Conservation (phyloP, 2,888 invertebrate species). For the Cosmopolites sordidus region DNA sequence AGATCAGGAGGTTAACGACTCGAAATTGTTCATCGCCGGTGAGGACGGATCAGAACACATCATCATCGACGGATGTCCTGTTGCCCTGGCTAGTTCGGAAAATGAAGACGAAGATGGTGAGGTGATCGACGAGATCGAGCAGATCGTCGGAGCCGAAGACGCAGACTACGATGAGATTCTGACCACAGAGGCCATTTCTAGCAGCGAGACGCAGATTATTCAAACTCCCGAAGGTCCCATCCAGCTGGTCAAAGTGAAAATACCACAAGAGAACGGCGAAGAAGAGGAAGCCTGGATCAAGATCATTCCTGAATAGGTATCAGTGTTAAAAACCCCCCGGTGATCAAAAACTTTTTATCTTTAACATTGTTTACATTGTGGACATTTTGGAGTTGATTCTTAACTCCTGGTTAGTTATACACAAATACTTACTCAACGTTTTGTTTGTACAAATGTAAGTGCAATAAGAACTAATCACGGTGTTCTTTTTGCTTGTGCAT, state of each 20-base stretch:
- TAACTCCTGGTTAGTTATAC: too few relatives aligned
- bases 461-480: too few relatives aligned
- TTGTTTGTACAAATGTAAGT: too few relatives aligned
- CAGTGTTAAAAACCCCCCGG: too few relatives aligned
- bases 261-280: slow-evolving; percentile 46
- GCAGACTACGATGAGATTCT: slow-evolving; percentile 41
- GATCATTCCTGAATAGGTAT: slow-evolving; percentile 44
- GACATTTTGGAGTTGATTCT: not conserved
- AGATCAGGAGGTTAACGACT: slow-evolving; percentile 6
- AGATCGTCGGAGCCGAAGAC: slow-evolving; percentile 30
- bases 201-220: slow-evolving; percentile 46
- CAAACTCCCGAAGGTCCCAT: slow-evolving; percentile 47
- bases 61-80: slow-evolving; percentile 46
- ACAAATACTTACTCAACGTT: too few relatives aligned
- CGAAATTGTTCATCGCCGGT: slow-evolving; percentile 41
- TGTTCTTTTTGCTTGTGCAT: too few relatives aligned
- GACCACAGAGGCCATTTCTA: slow-evolving; percentile 37
- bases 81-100: slow-evolving; percentile 37
- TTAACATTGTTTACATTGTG: too few relatives aligned
- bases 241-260: slow-evolving; percentile 46
- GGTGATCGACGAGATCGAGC: slow-evolving; percentile 34
- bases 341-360: too few relatives aligned
- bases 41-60: slow-evolving; percentile 45
- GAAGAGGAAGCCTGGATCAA: slow-evolving; percentile 50
- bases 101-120: slow-evolving; percentile 38